phyloP scores from a whole-genome alignment of 2,113 vertebrate species.

The Ailuropoda melanoleuca region DNA sequence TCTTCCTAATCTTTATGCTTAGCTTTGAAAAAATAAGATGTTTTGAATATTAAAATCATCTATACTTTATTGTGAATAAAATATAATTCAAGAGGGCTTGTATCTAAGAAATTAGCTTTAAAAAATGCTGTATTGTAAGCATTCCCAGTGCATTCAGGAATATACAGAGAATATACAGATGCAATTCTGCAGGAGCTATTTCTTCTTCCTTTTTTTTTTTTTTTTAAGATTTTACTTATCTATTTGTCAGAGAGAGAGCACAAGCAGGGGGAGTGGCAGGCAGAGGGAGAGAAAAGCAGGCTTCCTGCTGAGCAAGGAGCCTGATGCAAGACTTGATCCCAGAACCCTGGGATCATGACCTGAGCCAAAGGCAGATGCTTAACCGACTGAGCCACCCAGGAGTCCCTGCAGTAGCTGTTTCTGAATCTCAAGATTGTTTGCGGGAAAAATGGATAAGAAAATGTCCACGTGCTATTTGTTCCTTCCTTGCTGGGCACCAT shows the following conservation, averaged over 20 bases:
- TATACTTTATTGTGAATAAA: constrained; percentile 63
- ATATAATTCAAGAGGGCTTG: constrained; percentile 51
- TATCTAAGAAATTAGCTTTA: constrained; percentile 63
- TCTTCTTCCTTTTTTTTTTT: no score
- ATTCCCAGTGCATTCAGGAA: constrained; percentile 51
- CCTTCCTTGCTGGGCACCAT: constrained; percentile 6
- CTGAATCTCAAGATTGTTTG: constrained; percentile 15
- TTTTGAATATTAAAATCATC: constrained; percentile 63
- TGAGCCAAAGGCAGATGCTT: no score
- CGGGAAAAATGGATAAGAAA: constrained; percentile 52
- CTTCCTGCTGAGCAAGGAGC: no score
- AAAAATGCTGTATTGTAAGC: constrained; percentile 53
- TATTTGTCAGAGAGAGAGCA: no score
- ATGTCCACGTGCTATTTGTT: constrained; percentile 11
- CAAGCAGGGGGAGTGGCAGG: no score
- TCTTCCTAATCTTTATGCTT: constrained; percentile 6
- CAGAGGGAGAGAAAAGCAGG: no score
- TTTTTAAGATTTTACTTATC: no score
- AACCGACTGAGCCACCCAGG: no score
- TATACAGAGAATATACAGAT: constrained; percentile 28
- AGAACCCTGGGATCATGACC: no score
- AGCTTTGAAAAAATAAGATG: no score
- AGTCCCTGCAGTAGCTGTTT: not conserved
- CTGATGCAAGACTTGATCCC: no score
- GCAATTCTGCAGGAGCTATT: constrained; percentile 47